Conservation (phyloP, 1,140 invertebrate species). For the Acromyrmex charruanus region DNA sequence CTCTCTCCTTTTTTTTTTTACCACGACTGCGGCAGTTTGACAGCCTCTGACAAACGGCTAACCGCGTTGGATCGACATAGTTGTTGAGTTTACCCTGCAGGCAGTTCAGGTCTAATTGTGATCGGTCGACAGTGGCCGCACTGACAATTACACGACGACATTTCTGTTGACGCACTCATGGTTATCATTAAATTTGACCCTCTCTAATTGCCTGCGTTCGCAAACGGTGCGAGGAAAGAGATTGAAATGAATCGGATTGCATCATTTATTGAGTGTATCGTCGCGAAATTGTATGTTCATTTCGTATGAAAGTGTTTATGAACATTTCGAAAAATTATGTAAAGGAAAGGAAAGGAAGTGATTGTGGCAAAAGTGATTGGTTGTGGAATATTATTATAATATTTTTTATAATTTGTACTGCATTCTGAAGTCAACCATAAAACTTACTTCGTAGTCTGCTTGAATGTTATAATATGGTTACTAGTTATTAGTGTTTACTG, state of each 20-base stretch:
- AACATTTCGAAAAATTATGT: neutral
- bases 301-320: neutral
- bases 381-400: no score
- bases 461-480: no score
- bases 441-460: no score
- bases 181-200: slow-evolving; percentile 56
- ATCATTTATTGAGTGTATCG: neutral
- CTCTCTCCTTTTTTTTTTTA: neutral
- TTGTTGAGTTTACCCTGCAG: slow-evolving; percentile 43
- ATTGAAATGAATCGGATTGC: slow-evolving; percentile 6
- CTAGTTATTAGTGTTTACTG: no score
- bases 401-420: no score
- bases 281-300: neutral
- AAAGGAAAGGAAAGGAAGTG: no score
- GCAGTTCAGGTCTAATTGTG: slow-evolving; percentile 51
- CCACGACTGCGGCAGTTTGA: slow-evolving; percentile 24
- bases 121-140: slow-evolving; percentile 41
- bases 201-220: slow-evolving; percentile 46
- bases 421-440: no score
- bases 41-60: slow-evolving; percentile 51
- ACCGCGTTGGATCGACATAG: slow-evolving; percentile 22
- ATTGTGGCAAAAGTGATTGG: no score
- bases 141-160: slow-evolving; percentile 53
- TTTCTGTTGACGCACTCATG: slow-evolving; percentile 53
- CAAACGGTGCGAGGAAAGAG: slow-evolving; percentile 32